These are phyloP conservation scores for Aramus guarauna DNA, from an alignment of 2,113 vertebrate species.

Conservation along the genomic window DNA sequence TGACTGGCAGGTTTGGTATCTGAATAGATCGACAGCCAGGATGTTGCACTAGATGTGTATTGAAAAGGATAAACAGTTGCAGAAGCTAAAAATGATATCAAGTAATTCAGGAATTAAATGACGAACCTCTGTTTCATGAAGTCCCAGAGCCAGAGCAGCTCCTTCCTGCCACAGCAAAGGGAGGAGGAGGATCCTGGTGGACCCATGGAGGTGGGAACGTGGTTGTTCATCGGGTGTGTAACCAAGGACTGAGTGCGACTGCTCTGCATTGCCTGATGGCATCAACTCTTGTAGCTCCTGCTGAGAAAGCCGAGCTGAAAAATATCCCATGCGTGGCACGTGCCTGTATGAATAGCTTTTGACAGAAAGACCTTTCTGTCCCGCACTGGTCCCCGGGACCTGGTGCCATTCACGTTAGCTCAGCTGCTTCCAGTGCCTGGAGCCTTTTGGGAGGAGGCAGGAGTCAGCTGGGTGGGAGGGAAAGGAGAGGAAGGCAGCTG, in stretches of 20 bases:
- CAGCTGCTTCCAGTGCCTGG: background rate
- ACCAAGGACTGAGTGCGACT: too few relatives aligned
- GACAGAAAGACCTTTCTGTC: background rate
- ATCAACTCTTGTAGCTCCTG: background rate
- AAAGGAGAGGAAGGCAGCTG: background rate
- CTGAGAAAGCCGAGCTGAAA: background rate
- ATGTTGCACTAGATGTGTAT: background rate
- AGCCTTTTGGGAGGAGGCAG: background rate
- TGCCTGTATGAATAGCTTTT: background rate
- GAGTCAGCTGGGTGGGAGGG: background rate
- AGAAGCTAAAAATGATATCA: background rate
- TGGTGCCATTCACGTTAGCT: background rate
- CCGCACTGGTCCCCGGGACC: background rate
- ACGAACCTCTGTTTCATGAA: background rate
- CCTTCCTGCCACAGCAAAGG: background rate
- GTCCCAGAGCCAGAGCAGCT: background rate
- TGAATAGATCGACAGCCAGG: background rate
- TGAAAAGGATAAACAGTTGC: background rate
- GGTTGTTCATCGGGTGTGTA: background rate
- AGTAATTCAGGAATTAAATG: background rate
- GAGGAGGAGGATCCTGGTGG: background rate
- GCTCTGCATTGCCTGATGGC: fast-evolving
- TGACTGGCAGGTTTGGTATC: background rate
- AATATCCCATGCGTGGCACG: fast-evolving
- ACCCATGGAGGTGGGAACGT: fast-evolving